These are phyloP conservation scores for Sitta carolinensis DNA, from an alignment of 2,797 vertebrate genomes.

Conservation along the genomic window DNA sequence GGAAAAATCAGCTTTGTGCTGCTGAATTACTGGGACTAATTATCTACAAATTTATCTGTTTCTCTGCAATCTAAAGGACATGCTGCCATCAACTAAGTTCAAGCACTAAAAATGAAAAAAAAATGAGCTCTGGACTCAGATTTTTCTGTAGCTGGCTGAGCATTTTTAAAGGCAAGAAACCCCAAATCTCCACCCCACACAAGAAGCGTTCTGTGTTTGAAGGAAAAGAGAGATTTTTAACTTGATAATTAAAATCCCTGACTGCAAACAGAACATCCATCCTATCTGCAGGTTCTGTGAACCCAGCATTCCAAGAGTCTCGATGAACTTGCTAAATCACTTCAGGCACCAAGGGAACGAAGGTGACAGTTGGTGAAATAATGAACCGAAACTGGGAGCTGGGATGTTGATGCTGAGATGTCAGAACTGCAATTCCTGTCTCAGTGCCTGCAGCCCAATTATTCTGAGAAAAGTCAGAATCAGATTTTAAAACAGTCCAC, in stretches of 20 bases:
- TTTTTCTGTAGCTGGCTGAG: background rate
- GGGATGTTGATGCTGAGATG: background rate
- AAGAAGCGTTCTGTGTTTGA: background rate
- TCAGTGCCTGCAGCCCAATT: background rate
- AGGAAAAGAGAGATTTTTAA: constrained; percentile 11
- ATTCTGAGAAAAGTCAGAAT: background rate
- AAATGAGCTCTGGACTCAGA: background rate
- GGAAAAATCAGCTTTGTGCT: background rate
- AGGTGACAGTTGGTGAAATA: background rate
- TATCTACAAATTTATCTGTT: background rate
- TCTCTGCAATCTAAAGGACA: background rate
- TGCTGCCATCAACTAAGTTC: background rate
- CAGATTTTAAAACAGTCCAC: background rate
- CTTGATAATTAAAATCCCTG: background rate
- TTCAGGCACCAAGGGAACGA: background rate
- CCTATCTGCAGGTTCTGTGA: background rate
- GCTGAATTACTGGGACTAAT: background rate
- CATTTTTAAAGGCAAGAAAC: background rate
- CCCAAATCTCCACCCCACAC: background rate
- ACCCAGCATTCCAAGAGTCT: background rate
- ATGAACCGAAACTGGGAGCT: background rate
- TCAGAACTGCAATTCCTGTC: background rate
- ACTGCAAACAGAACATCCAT: background rate
- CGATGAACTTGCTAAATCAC: background rate
- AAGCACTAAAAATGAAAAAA: background rate